Evolutionary conservation across 2,888 invertebrate genomes (phyloP).

Genomic region (Lasioglossum marginatum): DNA sequence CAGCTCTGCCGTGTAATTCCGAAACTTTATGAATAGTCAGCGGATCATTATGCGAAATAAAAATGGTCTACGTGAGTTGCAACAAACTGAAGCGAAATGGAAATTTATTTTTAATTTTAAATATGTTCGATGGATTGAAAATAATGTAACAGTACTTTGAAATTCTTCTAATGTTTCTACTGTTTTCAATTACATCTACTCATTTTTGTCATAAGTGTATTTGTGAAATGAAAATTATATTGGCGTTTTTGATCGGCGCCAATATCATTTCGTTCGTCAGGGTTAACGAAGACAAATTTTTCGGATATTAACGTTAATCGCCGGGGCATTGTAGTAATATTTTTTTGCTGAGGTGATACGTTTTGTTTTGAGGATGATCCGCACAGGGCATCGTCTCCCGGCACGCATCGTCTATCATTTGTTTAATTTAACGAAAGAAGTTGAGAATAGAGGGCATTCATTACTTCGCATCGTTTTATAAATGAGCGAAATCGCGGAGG

Average conservation of each 20-base stretch:
- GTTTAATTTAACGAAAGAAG: constrained; percentile 32
- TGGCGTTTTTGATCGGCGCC: neutral
- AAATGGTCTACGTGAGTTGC: neutral
- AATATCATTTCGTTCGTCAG: neutral
- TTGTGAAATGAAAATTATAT: neutral
- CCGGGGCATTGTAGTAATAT: neutral
- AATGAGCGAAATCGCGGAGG: constrained; percentile 44
- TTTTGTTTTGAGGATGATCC: neutral
- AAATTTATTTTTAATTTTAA: neutral
- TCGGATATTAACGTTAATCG: neutral
- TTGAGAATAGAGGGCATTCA: constrained; percentile 37
- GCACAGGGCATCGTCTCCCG: neutral
- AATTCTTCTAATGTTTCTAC: neutral
- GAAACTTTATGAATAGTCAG: neutral
- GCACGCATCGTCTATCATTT: neutral
- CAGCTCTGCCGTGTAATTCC: neutral
- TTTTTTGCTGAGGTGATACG: neutral
- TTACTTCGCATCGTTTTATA: constrained; percentile 51
- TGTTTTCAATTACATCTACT: neutral
- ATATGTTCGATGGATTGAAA: too few species aligned
- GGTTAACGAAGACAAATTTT: too few species aligned
- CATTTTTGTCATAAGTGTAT: too few species aligned
- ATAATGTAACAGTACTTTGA: neutral
- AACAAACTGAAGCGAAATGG: neutral
- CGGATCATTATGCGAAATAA: neutral